Conservation (phyloP, 2,888 invertebrate genomes). For the Cistogaster globosa region DNA sequence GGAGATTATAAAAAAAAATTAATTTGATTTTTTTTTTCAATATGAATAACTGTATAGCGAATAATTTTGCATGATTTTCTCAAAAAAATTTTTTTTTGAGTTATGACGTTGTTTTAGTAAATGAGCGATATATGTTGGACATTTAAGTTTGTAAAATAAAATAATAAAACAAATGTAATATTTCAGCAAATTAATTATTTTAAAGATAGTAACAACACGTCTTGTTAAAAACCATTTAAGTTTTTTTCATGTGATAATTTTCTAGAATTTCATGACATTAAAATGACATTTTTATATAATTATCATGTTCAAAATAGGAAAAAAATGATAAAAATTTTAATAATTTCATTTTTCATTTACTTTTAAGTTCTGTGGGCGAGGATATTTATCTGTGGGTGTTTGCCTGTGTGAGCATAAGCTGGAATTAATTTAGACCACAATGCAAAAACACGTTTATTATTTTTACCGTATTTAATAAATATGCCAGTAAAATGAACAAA, state of each 20-base stretch:
- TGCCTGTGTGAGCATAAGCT: constrained; percentile 1
- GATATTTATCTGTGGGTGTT: background rate
- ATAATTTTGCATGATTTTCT: too few relatives aligned
- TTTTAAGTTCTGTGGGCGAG: background rate
- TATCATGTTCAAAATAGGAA: constrained; percentile 26
- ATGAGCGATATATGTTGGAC: too few relatives aligned
- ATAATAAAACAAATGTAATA: too few relatives aligned
- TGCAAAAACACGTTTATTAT: constrained; percentile 62
- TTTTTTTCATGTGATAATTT: constrained; percentile 26
- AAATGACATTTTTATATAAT: constrained; percentile 50
- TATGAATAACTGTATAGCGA: too few relatives aligned
- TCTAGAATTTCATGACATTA: constrained; percentile 46
- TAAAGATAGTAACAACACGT: too few relatives aligned
- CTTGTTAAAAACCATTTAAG: background rate
- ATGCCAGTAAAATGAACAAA: constrained; percentile 49
- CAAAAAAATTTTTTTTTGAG: too few relatives aligned
- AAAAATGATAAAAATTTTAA: background rate
- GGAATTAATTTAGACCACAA: constrained; percentile 67
- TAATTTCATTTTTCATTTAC: background rate
- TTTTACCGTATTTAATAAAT: constrained; percentile 59
- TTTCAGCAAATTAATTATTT: too few relatives aligned
- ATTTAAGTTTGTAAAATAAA: too few relatives aligned
- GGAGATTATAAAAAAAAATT: too few relatives aligned
- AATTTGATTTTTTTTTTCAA: too few relatives aligned
- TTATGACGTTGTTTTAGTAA: too few relatives aligned